Base-by-base conservation (phyloP, 2,113 vertebrate genomes). In the Neodon shergylaensis region DNA sequence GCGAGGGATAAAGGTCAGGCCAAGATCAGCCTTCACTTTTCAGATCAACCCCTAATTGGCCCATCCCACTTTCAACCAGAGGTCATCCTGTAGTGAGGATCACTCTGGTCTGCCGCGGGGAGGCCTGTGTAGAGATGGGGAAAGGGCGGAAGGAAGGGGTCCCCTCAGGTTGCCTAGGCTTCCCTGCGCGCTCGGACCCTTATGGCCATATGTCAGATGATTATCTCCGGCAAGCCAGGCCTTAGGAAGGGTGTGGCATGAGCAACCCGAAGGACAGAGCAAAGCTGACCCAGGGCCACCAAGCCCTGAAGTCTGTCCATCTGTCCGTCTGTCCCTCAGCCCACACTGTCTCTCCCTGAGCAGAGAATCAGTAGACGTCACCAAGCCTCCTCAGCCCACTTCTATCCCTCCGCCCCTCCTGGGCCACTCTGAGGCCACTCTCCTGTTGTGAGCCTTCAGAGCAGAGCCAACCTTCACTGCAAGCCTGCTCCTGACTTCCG, bases 231-330 rank as follows among this genome's bases (percentile, higher is more conserved):
- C 74, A 24, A 58, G 36, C 68, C 70, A 68, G 70, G 28, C 33
- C 33, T 44, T 3, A 3, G 21, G 44, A 28, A 24, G 82, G 36
- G 26, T 0, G 0, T 1, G 1, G 58, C 47, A 3, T n/a, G 39
- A 86, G 58, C 21, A 24, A 0, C 54, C 91, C 16, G 5, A 63
- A 42, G 14, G 52, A 4, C 31, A 12, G 52, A 33, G 63, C 19
- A 73, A 9, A 84, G 5, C 22, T 16, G 24, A 21, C 3, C 68
- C 68, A 22, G 63, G 72, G 44, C 24, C 54, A 79, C 3, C 5
- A 0, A 54, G 83, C 58, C 19, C 7, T 21, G 58, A 78, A 33
- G 19, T 39, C 58, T 77, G 49, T 52, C 49, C 49, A 52, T 52
- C 58, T 77, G 49, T 52, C 49, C 12, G 12, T 52, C 58, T 77